Evolutionary conservation across 2,797 vertebrate genomes (phyloP), one percentile per base, ranked within the genome.

Genomic region (Phyllotis vaccarum): DNA sequence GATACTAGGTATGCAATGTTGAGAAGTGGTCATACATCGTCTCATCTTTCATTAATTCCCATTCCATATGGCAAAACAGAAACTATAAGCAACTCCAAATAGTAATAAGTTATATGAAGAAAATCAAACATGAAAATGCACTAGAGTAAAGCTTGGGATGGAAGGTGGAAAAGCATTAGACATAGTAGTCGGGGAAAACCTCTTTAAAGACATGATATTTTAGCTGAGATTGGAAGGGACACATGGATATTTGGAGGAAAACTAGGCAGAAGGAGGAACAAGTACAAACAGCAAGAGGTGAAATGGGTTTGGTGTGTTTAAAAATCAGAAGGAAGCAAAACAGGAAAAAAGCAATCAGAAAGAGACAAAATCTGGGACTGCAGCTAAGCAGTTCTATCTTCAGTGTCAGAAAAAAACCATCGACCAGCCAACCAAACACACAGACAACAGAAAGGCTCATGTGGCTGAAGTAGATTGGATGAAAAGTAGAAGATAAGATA

Each of bases 121-220:
- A 85, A 93, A 54, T 64, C 72, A 86, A 94, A 85, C 60, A 79
- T 49, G 22, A 92, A 86, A 87, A 83, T 66, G 22, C 27, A 90
- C 78, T 90, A 22, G 58, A 90, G 13, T 74, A 74, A 43, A 46
- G 83, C 14, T 72, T 86, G 64, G 11, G 43, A 31, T 90, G 54
- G 70, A 66, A 46, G 87, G 82, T 58, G 78, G 89, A 52, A 34
- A 40, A 85, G 68, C 4, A 2, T 86, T 68, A 76, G 85, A 49
- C 70, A 86, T 37, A 43, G 5, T 62, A 58, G 37, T 74, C 64
- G 19, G 54, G 40, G 10, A 16, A 75, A 40, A 46, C 11, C 54
- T 89, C 19, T 62, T 85, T 85, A 49, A 66, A 49, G 62, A 12
- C 0, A 17, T 49, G 82, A 43, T n/a, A 49, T 52, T 66, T 85